Base-by-base conservation (phyloP, 1,140 invertebrate species). In the Goniozus legneri region DNA sequence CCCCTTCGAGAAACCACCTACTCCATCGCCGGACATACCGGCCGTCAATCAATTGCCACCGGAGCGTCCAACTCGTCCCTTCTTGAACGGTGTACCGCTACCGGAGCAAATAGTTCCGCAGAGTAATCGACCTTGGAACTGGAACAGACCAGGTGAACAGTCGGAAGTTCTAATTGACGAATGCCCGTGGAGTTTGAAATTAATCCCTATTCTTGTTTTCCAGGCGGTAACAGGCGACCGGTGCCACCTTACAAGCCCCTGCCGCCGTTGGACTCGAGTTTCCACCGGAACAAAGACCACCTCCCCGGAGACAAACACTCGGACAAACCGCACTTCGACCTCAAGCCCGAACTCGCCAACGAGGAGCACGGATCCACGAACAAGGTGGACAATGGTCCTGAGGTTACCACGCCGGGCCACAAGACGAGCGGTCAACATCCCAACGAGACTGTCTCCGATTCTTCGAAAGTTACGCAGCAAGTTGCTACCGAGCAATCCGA, bases 91-190 rank as follows among this genome's bases (percentile, higher is more conserved):
- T 10, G 80, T 89, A 21, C 86, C 86, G 40, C 69, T 89, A 36
- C 85, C 87, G 1, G 86, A 89, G 54, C 83, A 87, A 65, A 80
- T 89, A 33, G 84, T 87, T 14, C 85, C 87, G 4, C 63, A 62
- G 42, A 56, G 57, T 35, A 67, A 66, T 47, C 65, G 80, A 44
- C 82, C 82, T 22, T 79, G 76, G 69, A 50, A 80, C 77, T 30
- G 69, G 76, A 52, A 54, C 42, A 48, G 61, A 41, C 61, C 67
- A 18, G 55, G 64, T 64, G 54, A 45, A n/a, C n/a, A n/a, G n/a
- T n/a, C n/a, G n/a, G n/a, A n/a, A n/a, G n/a, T n/a, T n/a, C n/a
- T 41, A 16, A 52, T 47, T 31, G 15, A 12, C 16, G n/a, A n/a
- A n/a, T n/a, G n/a, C n/a, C n/a, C n/a, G n/a, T n/a, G n/a, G n/a